Percentiles rank a stretch among this genome's conserved stretches.
These are phyloP conservation scores for Eucriotettix oculatus DNA, from an alignment of 2,888 invertebrate species.

Conservation along the genomic window DNA sequence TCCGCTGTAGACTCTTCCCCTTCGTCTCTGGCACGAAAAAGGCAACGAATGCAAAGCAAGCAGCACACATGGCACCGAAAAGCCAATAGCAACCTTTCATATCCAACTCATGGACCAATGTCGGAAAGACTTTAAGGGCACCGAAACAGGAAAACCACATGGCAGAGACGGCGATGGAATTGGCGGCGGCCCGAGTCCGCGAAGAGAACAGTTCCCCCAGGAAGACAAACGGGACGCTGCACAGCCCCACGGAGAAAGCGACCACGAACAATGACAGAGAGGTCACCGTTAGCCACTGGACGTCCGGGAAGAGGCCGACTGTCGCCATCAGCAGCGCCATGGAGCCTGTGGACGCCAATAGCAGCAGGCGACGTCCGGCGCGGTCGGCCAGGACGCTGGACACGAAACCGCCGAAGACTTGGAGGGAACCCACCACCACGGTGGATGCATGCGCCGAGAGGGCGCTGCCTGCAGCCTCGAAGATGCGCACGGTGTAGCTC, in stretches of 20 bases:
- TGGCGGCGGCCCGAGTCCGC: slow-evolving; percentile 3
- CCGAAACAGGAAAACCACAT: neutral
- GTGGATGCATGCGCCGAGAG: slow-evolving; percentile 21
- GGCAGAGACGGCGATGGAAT: slow-evolving; percentile 8
- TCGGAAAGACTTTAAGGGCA: slow-evolving; percentile 14
- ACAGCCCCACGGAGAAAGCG: slow-evolving; percentile 3
- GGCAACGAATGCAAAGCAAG: slow-evolving; percentile 21
- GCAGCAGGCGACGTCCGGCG: slow-evolving; percentile 27
- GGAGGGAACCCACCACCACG: slow-evolving; percentile 27
- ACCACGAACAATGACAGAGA: slow-evolving; percentile 4
- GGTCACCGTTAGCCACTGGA: slow-evolving; percentile 11
- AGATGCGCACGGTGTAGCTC: slow-evolving; percentile 21
- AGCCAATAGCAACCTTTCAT: slow-evolving; percentile 26
- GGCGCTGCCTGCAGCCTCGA: slow-evolving; percentile 19
- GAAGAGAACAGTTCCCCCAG: slow-evolving; percentile 6
- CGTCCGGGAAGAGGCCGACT: slow-evolving; percentile 20
- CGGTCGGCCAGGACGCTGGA: slow-evolving; percentile 23
- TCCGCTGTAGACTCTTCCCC: slow-evolving; percentile 15
- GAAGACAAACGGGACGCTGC: slow-evolving; percentile 5
- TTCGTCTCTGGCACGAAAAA: slow-evolving; percentile 29
- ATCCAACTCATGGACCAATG: slow-evolving; percentile 23
- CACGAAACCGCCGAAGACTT: slow-evolving; percentile 18
- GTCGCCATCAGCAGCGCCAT: slow-evolving; percentile 19
- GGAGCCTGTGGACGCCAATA: slow-evolving; percentile 24
- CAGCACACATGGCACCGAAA: slow-evolving; percentile 24